Evolutionary conservation across 2,888 invertebrate genomes (phyloP).

Genomic region (Drosophila engyochracea): DNA sequence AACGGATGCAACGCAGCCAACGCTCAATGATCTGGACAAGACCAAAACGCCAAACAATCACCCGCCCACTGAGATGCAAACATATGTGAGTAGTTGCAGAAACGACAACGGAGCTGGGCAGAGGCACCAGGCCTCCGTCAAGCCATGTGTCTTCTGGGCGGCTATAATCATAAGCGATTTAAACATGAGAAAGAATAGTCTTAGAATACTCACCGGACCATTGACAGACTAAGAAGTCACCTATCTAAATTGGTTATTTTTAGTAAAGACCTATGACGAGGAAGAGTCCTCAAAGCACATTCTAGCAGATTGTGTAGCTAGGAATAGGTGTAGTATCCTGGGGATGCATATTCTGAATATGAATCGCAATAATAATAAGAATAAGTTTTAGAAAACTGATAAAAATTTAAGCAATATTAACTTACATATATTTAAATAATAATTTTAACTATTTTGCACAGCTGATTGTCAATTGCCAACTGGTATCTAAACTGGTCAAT

Average conservation of each 20-base stretch:
- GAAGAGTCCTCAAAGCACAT: neutral
- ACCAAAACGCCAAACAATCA: conserved; percentile 61
- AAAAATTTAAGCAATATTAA: neutral
- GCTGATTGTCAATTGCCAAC: conserved; percentile 92
- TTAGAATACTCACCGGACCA: neutral
- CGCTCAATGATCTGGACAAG: conserved; percentile 62
- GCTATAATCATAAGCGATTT: neutral
- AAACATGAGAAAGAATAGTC: neutral
- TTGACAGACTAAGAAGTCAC: neutral
- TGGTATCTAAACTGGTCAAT: conserved; percentile 92
- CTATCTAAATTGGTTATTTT: neutral
- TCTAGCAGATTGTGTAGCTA: neutral
- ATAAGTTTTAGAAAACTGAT: neutral
- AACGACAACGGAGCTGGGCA: neutral
- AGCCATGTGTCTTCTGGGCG: neutral
- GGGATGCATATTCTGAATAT: neutral
- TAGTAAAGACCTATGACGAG: neutral
- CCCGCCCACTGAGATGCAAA: conserved; percentile 86
- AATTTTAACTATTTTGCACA: conserved; percentile 80
- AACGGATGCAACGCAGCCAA: conserved; percentile 23
- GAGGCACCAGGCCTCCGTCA: neutral
- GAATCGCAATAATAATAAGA: neutral
- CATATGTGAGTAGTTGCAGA: conserved; percentile 85
- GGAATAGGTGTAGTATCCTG: neutral
- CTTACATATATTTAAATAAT: neutral